These are phyloP conservation scores for Heliconius hortense DNA, from an alignment of 2,888 invertebrate genomes.

Conservation along the genomic window DNA sequence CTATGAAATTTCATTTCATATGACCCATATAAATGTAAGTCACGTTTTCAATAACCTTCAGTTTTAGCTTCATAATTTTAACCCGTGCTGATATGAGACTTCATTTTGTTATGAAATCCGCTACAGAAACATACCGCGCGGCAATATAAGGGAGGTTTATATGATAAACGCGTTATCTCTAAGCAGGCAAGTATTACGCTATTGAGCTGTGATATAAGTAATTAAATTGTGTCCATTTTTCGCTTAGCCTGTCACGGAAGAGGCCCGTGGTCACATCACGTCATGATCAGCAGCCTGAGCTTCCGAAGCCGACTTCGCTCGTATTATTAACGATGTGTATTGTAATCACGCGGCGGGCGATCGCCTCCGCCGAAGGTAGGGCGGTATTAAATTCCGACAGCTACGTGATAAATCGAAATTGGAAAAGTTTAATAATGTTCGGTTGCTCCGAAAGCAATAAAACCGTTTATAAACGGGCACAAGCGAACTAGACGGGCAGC, in stretches of 20 bases:
- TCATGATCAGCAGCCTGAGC: constrained; percentile 58
- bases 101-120: constrained; percentile 77
- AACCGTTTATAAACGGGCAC: constrained; percentile 83
- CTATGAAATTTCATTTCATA: constrained; percentile 66
- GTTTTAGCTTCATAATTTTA: constrained; percentile 82
- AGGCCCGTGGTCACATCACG: constrained; percentile 34
- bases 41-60: constrained; percentile 82
- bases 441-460: constrained; percentile 83
- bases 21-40: constrained; percentile 79
- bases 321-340: constrained; percentile 82
- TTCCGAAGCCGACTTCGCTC: constrained; percentile 56
- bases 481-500: constrained; percentile 79
- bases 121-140: constrained; percentile 55
- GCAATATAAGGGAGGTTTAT: constrained; percentile 43
- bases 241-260: constrained; percentile 24
- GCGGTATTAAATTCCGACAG: constrained; percentile 83
- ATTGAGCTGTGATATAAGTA: constrained; percentile 27
- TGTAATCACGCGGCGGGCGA: constrained; percentile 82
- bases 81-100: constrained; percentile 77
- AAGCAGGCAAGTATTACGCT: constrained; percentile 24
- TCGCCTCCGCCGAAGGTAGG: constrained; percentile 82
- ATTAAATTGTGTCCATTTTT: constrained; percentile 37
- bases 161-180: constrained; percentile 38
- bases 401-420: constrained; percentile 83
- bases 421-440: constrained; percentile 83